phyloP scores from a whole-genome alignment of 1,140 invertebrate species.

The Galleria mellonella region DNA sequence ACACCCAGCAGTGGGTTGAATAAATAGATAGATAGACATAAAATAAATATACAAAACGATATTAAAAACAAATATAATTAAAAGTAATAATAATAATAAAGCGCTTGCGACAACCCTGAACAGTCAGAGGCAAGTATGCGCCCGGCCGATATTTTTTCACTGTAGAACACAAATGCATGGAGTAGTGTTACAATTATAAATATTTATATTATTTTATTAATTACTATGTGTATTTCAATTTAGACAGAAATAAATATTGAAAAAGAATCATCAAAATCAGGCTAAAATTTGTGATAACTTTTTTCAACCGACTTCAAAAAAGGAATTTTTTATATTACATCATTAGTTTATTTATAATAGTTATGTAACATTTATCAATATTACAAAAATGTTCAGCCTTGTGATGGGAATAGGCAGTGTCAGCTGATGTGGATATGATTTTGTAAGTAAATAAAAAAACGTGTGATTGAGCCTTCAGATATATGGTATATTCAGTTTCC shows the following conservation, averaged over 20 bases:
- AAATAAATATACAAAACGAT: no score
- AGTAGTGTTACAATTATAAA: conserved; percentile 30
- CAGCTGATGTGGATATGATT: conserved; percentile 52
- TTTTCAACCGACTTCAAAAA: no score
- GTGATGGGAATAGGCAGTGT: conserved; percentile 50
- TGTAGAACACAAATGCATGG: conserved; percentile 30
- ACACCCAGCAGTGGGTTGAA: no score
- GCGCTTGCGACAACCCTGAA: conserved; percentile 31
- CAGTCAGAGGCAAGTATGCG: conserved; percentile 40
- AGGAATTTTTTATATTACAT: no score
- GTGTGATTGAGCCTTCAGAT: conserved; percentile 34
- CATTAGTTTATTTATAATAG: conserved; percentile 64
- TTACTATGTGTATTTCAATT: no score
- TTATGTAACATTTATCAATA: conserved; percentile 55
- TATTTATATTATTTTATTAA: conserved; percentile 14
- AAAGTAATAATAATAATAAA: conserved; percentile 42
- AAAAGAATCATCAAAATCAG: no score
- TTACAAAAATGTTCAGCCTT: conserved; percentile 69
- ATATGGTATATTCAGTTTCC: conserved; percentile 44
- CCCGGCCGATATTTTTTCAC: conserved; percentile 62
- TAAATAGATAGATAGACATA: no score
- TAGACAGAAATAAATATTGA: no score
- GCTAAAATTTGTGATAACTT: no score
- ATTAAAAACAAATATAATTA: conserved; percentile 4
- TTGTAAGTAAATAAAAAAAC: conserved; percentile 66